Evolutionary conservation across 53 echinoderm and acorn worm genomes (phyloP), one percentile per base, ranked within the genome.

Genomic region (Luidia sarsii): DNA sequence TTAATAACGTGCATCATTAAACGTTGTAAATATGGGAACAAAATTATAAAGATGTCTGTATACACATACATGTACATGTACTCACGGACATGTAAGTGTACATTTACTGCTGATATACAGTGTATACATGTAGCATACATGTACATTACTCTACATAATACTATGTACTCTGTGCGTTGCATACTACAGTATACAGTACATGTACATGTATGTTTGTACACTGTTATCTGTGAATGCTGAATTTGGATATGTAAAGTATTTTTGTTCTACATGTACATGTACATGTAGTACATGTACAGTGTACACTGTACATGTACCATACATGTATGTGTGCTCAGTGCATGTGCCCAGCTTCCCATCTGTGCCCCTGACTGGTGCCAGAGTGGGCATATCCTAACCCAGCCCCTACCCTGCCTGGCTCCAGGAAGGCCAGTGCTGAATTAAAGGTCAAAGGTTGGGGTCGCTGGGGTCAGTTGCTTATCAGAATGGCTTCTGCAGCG

Each of bases 371-470:
- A 29, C 62, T 15, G 14, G 6, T 33, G 33, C 56, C 56, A 32
- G 51, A 55, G 23, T 72, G 57, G 72, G 50, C 24, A 35, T 35
- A 77, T 61, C 77, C 59, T 45, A 14, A 31, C 43, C 77, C 24
- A 31, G 24, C 28, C 16, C n/a, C 60, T 36, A 60, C 54, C 34
- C 51, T 48, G 27, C 50, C 60, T 77, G 77, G 61, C 60, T 77
- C 77, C 62, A 31, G 46, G 77, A 77, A 77, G 62, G 60, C 77
- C 77, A 33, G 43, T 60, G 61, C 61, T 77, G 62, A 77, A 77
- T 77, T 77, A 15, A 45, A 33, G 57, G 75, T 75, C 75, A 75
- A 59, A 45, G 77, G 48, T 77, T 35, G 33, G 39, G 46, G 62
- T 61, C 77, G 32, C 13, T 8, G 15, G 39, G 62, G 61, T 60